Evolutionary conservation across 1,140 invertebrate species (phyloP), one percentile per base, ranked within the genome.

Genomic region (Panagrolaimus sp.): DNA sequence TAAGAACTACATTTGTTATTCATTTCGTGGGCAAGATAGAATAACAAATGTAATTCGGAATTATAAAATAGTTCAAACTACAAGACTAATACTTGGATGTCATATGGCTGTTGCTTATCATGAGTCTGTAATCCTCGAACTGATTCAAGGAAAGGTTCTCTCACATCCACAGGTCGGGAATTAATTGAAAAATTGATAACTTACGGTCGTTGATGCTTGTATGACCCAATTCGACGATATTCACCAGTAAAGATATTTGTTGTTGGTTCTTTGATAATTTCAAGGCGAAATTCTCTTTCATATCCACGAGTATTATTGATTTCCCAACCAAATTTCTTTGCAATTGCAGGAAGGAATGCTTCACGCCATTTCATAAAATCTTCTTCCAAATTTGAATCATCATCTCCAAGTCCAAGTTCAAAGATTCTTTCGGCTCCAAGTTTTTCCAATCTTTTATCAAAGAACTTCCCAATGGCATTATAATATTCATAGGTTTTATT

Each of bases 401-500:
- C 96, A 86, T 99, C 96, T 38, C 96, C 96, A 15, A 96, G 84
- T 48, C 96, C 96, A 12, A 96, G 83, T 83, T 96, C 92, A 85
- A 88, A 91, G 0, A 98, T 90, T 74, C 94, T 85, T 14, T 89
- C 91, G 32, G 90, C 96, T 66, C 95, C 96, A 48, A 98, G 86
- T 84, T 98, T 93, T 83, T 94, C 93, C 26, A 99, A 83, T 64
- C 91, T 86, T 78, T 91, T 92, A 84, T 99, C 95, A 43, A 98
- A 90, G 85, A 92, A 94, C 76, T 91, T 93, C 0, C 91, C 96
- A 72, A 98, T 93, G 77, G 92, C 91, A 86, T 99, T 99, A 84
- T 94, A 99, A 86, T 99, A 96, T 84, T 99, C 96, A 83, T 99
- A 99, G 0, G 96, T 99, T 85, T 98, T 98, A 83, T 99, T 99